Percentiles rank a stretch among this genome's conserved stretches.
Evolutionary conservation across 2,113 vertebrate species (phyloP).

Genomic region (Brachionichthys hirsutus): DNA sequence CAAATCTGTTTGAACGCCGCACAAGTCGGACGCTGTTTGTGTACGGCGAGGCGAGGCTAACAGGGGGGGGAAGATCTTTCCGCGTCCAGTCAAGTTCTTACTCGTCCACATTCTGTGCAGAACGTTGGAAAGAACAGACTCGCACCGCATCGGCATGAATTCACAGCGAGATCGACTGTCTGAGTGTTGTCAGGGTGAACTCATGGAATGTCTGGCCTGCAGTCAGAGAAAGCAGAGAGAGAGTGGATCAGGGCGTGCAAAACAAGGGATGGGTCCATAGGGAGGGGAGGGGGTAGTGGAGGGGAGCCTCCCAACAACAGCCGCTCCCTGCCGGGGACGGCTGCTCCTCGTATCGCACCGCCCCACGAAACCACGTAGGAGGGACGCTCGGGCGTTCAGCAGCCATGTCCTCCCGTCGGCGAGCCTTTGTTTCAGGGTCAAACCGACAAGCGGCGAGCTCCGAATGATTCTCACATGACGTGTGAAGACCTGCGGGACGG

Average conservation of each 20-base stretch:
- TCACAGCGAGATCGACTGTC: constrained; percentile 13
- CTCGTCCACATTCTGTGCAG: constrained; percentile 10
- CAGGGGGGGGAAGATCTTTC: constrained; percentile 5
- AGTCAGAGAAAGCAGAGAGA: constrained; percentile 49
- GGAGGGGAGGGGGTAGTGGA: constrained; percentile 10
- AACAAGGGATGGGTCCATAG: constrained; percentile 44
- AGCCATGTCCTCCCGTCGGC: not conserved
- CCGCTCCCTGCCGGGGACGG: constrained; percentile 48
- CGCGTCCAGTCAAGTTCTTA: constrained; percentile 36
- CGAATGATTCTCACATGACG: not conserved
- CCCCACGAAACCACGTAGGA: constrained; percentile 15
- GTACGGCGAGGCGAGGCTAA: not conserved
- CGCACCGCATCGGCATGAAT: constrained; percentile 1
- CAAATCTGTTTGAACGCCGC: too few species aligned
- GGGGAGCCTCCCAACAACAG: constrained; percentile 56
- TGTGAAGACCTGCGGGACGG: constrained; percentile 7
- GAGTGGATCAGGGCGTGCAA: constrained; percentile 32
- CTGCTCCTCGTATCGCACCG: constrained; percentile 27
- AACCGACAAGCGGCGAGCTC: not conserved
- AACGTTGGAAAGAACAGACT: not conserved
- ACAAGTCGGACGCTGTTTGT: too few species aligned
- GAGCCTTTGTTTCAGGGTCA: constrained; percentile 10
- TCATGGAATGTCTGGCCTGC: constrained; percentile 59
- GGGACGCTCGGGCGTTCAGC: constrained; percentile 24
- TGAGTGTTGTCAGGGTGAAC: constrained; percentile 43